Percentiles rank a stretch among this genome's conserved stretches.
phyloP scores from a whole-genome alignment of 1,140 invertebrate genomes.

The Caenorhabditis inopinata region DNA sequence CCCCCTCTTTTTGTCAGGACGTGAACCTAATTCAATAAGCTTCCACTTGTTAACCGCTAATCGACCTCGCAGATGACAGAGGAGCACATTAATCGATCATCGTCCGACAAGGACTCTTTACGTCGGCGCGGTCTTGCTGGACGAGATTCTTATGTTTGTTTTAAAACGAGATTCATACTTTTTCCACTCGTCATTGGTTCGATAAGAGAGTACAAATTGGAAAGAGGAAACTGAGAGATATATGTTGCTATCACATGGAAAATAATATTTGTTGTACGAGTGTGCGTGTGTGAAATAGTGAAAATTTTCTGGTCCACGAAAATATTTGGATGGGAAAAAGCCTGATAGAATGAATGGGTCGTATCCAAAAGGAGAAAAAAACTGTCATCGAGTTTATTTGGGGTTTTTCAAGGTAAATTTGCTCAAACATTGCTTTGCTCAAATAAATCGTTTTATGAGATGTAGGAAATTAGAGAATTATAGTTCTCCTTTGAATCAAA shows the following conservation, averaged over 20 bases:
- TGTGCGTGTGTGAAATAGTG: neutral
- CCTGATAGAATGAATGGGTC: neutral
- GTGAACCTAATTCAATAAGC: neutral
- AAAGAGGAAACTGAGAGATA: neutral
- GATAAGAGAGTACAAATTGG: conserved; percentile 28
- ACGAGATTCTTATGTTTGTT: conserved; percentile 20
- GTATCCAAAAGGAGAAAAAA: too few species aligned
- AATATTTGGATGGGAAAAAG: neutral
- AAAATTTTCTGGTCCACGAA: neutral
- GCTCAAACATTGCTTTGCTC: too few species aligned
- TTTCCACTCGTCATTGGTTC: neutral
- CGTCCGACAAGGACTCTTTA: conserved; percentile 4
- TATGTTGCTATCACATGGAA: conserved; percentile 17
- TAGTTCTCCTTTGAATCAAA: too few species aligned
- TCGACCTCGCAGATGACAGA: conserved; percentile 25
- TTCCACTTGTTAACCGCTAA: conserved; percentile 29
- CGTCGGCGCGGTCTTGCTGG: neutral
- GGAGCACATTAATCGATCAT: conserved; percentile 3
- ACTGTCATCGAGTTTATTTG: too few species aligned
- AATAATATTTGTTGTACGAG: neutral
- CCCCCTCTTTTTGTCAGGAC: too few species aligned
- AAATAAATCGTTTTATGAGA: too few species aligned
- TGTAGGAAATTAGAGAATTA: too few species aligned
- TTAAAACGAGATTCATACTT: conserved; percentile 30
- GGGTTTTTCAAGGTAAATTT: too few species aligned